Base-by-base conservation (phyloP, 2,113 vertebrate genomes). In the Camelus bactrianus region DNA sequence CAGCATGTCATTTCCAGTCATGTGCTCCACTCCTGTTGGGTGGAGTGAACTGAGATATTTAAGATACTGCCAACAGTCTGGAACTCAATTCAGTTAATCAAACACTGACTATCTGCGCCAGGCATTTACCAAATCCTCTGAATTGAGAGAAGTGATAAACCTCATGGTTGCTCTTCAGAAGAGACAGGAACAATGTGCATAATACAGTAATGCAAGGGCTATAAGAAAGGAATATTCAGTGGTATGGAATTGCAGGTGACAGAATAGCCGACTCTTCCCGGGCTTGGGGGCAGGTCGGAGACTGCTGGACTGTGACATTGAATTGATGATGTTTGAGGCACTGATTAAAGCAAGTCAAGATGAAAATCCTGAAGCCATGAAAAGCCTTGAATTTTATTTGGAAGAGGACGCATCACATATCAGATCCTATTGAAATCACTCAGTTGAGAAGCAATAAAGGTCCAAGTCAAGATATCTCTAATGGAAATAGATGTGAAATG, bases 71-170 rank as follows among this genome's bases (percentile, higher is more conserved):
- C 17, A 82, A 62, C 42, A 70, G 28, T 32, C 60, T 89, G 75
- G n/a, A 91, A 67, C 56, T 95, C 48, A 93, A 15, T 84, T 94
- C 38, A 95, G 56, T 64, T 86, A 26, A 48, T 90, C 70, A 81
- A 56, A 42, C 17, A 38, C 22, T 54, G 56, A 30, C 30, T 84
- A 42, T 17, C 20, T 95, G 28, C 64, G 62, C 69, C 56, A 79
- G 28, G 50, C 32, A 75, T 20, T 67, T 30, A 52, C 50, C 86
- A 93, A 60, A 64, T 80, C 30, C 24, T 96, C 67, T 52, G 10
- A 69, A 91, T 93, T 80, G 48, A 73, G 52, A 54, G 60, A 64
- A 22, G 15, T 83, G 52, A 76, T 83, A 52, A 89, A 73, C 20
- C 1, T 35, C 46, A 48, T 38, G 50, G 22, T n/a, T 85, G 8